Conservation (phyloP, 2,888 invertebrate genomes). For the Eupithecia exiguata region DNA sequence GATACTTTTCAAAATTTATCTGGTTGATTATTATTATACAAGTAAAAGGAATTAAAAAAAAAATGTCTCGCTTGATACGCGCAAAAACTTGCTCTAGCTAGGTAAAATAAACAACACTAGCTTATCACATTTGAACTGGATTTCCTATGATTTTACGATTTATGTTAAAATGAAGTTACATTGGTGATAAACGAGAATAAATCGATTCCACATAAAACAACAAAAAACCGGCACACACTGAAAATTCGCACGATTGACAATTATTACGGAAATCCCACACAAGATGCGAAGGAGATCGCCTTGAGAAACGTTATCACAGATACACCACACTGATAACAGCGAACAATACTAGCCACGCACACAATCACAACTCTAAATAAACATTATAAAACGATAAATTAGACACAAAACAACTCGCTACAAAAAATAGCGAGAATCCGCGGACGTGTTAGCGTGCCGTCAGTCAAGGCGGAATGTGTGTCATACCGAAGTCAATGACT, state of each 20-base stretch:
- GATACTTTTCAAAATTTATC: background rate
- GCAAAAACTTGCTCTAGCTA: background rate
- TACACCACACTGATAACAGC: constrained; percentile 57
- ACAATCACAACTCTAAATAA: constrained; percentile 40
- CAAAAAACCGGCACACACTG: constrained; percentile 32
- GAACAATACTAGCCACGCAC: constrained; percentile 44
- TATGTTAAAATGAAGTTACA: background rate
- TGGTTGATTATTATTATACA: background rate
- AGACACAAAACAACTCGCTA: constrained; percentile 53
- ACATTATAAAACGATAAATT: constrained; percentile 63
- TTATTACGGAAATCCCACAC: constrained; percentile 49
- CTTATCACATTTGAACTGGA: background rate
- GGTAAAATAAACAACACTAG: background rate
- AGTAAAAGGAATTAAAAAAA: background rate
- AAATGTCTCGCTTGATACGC: background rate
- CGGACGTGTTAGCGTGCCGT: constrained; percentile 70
- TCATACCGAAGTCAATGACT: constrained; percentile 82
- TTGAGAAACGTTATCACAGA: constrained; percentile 57
- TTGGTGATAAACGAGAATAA: background rate
- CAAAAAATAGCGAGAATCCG: constrained; percentile 64
- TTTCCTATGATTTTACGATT: background rate
- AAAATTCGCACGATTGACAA: constrained; percentile 41
- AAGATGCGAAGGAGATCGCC: constrained; percentile 56
- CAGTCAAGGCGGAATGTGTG: constrained; percentile 78
- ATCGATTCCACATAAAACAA: constrained; percentile 23